A percentile compares a stretch with the other conserved stretches of the same genome.
These are phyloP conservation scores for Lates calcarifer DNA, from an alignment of 2,113 vertebrate species.

Conservation along the genomic window DNA sequence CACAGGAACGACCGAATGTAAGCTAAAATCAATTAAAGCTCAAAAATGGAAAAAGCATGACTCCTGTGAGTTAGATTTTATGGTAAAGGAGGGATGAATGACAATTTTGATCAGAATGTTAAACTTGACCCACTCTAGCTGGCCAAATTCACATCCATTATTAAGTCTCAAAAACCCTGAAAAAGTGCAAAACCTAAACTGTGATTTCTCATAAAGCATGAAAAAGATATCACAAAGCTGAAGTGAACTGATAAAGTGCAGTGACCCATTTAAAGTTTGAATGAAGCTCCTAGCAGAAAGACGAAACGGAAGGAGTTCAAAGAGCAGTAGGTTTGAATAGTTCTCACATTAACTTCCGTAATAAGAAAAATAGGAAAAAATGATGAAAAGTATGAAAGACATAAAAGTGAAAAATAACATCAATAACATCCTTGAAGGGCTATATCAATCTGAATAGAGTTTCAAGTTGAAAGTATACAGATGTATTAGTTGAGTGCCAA, in stretches of 20 bases:
- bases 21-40: neutral
- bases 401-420: neutral
- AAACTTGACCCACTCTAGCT: neutral
- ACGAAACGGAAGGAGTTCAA: neutral
- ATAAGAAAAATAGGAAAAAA: neutral
- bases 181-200: neutral
- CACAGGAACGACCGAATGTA: neutral
- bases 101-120: neutral
- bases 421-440: neutral
- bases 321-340: neutral
- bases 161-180: neutral
- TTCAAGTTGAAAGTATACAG: neutral
- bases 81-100: neutral
- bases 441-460: neutral
- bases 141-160: neutral
- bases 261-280: conserved; percentile 49
- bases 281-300: neutral
- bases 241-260: conserved; percentile 1
- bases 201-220: neutral
- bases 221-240: conserved; percentile 5
- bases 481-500: no score
- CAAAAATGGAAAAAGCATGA: neutral
- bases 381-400: neutral
- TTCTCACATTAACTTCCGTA: neutral
- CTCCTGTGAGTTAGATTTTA: neutral